Evolutionary conservation across 2,113 vertebrate genomes (phyloP).

Genomic region (Lycocorax pyrrhopterus): DNA sequence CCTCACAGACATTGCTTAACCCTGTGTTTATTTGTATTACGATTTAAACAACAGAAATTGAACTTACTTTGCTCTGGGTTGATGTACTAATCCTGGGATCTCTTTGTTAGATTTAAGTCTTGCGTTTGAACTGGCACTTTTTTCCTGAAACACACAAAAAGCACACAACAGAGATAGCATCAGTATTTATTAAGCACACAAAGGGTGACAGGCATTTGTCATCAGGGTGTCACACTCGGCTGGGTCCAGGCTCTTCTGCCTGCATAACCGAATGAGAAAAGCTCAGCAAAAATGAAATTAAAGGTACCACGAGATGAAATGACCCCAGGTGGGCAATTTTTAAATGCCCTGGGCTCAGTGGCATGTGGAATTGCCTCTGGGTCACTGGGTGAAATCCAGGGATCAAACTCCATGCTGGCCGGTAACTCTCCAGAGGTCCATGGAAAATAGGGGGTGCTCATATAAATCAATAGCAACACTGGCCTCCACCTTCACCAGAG

Average conservation of each 20-base stretch:
- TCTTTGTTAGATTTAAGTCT: constrained; percentile 80
- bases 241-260: background rate
- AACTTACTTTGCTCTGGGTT: constrained; percentile 83
- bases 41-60: background rate
- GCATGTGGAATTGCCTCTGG: background rate
- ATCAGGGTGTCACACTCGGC: background rate
- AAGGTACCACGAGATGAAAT: background rate
- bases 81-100: constrained; percentile 79
- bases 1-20: background rate
- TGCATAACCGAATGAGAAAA: background rate
- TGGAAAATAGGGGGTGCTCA: background rate
- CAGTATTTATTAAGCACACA: background rate
- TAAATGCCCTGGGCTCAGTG: fast-evolving
- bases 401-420: fast-evolving
- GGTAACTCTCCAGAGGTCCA: fast-evolving
- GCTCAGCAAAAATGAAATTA: background rate
- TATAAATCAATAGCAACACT: fast-evolving
- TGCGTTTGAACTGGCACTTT: constrained; percentile 78
- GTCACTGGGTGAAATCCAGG: background rate
- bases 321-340: background rate
- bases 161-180: background rate
- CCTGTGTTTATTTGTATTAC: background rate
- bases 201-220: background rate
- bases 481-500: background rate
- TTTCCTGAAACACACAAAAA: constrained; percentile 75